Conservation (phyloP, 1,140 invertebrate species). For the Delia radicum region DNA sequence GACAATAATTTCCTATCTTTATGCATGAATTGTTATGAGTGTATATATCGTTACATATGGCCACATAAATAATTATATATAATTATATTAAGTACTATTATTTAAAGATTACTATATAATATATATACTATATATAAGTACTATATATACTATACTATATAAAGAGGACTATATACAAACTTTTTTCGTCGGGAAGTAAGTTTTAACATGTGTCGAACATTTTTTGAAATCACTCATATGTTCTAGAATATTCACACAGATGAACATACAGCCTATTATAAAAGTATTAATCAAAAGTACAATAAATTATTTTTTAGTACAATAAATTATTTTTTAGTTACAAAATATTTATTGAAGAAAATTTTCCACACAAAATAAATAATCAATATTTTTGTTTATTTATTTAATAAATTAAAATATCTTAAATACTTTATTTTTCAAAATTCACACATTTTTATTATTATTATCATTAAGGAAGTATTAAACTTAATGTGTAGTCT, state of each 20-base stretch:
- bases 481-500: neutral
- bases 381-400: neutral
- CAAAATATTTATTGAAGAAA: neutral
- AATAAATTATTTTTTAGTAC: no score
- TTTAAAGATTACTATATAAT: no score
- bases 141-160: no score
- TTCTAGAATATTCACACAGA: neutral
- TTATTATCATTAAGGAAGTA: neutral
- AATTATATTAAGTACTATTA: no score
- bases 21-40: no score
- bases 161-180: no score
- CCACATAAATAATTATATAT: no score
- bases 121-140: no score
- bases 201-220: neutral
- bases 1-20: no score
- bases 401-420: neutral
- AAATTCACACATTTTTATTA: neutral
- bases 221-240: neutral
- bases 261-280: neutral
- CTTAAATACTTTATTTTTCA: neutral
- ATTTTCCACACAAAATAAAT: neutral
- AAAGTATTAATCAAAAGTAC: neutral
- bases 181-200: no score
- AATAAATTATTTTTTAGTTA: no score
- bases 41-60: no score